A percentile compares a stretch with the other conserved stretches of the same genome.
phyloP scores from a whole-genome alignment of 2,888 invertebrate genomes.

The Dexiosoma caninum region DNA sequence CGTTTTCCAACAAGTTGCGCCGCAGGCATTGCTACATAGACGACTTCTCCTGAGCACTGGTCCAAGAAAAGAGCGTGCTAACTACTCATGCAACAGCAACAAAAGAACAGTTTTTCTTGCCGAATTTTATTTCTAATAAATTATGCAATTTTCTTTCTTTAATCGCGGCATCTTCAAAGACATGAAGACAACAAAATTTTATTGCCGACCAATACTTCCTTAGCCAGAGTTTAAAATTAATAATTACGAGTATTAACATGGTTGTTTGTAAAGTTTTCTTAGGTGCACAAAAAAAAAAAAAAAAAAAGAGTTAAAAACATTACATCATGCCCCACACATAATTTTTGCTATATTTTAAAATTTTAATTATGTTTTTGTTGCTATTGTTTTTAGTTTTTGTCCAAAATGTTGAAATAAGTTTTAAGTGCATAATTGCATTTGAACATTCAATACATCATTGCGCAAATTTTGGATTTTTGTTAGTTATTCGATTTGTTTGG shows the following conservation, averaged over 20 bases:
- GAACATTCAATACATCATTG: constrained; percentile 37
- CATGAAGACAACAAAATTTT: too few relatives aligned
- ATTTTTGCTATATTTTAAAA: background rate
- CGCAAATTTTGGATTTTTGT: background rate
- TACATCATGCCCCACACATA: constrained; percentile 4
- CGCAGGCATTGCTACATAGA: too few relatives aligned
- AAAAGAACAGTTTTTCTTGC: too few relatives aligned
- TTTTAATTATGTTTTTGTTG: constrained; percentile 4
- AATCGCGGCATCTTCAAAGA: too few relatives aligned
- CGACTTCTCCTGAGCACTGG: too few relatives aligned
- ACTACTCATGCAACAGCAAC: too few relatives aligned
- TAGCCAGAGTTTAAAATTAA: background rate
- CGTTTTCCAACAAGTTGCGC: too few relatives aligned
- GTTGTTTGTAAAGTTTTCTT: background rate
- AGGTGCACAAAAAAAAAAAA: background rate
- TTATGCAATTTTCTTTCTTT: background rate
- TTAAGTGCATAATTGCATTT: constrained; percentile 46
- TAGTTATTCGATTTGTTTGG: background rate
- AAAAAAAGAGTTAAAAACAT: background rate
- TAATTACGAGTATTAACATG: background rate
- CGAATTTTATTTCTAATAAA: too few relatives aligned
- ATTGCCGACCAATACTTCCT: too few relatives aligned
- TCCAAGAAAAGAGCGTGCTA: too few relatives aligned
- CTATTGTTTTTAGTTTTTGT: background rate
- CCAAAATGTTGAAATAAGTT: constrained; percentile 24